Evolutionary conservation across 2,113 vertebrate species (phyloP), one percentile per base, ranked within the genome.

Genomic region (Anolis sagrei): DNA sequence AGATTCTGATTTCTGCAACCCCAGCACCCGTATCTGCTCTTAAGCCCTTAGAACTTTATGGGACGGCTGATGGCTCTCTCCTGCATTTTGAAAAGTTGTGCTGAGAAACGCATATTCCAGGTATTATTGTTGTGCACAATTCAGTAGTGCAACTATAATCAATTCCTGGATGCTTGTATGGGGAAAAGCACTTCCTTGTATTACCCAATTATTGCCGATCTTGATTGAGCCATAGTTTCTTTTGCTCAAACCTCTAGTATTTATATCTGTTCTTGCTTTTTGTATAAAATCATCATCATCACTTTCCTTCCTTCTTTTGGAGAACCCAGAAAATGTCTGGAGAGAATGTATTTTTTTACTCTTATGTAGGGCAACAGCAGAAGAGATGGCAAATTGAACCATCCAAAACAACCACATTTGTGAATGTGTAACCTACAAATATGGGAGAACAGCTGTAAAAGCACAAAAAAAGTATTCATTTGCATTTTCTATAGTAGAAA

Each of bases 101-200:
- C 66, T 80, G 62, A 80, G 44, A 29, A 68, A 68, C 64, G 21
- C 36, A 66, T 64, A 49, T 23, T 25, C 19, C 49, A 44, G 36
- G 79, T 4, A 3, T 89, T 25, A 0, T 79, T 68, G 8, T 81
- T 84, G 16, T 2, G 1, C 88, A 25, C 32, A 23, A 11, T 49
- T 0, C 82, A 0, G 0, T 49, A 9, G 61, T 78, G 81, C 66
- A 58, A 25, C 32, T 66, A n/a, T 82, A 81, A 1, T 84, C 51
- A 1, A 81, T 87, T 88, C 10, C 1, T 36, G 25, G 78, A 68
- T 58, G 76, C 51, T 58, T 72, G 58, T 80, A 91, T 81, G 62
- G 2, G 1, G 86, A 72, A 61, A 70, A 51, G 84, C 39, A 69
- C 34, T 89, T 34, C 0, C 32, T 18, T 44, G 54, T 77, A 13